Base-by-base conservation (phyloP, 2,797 vertebrate species). In the Carapus acus region DNA sequence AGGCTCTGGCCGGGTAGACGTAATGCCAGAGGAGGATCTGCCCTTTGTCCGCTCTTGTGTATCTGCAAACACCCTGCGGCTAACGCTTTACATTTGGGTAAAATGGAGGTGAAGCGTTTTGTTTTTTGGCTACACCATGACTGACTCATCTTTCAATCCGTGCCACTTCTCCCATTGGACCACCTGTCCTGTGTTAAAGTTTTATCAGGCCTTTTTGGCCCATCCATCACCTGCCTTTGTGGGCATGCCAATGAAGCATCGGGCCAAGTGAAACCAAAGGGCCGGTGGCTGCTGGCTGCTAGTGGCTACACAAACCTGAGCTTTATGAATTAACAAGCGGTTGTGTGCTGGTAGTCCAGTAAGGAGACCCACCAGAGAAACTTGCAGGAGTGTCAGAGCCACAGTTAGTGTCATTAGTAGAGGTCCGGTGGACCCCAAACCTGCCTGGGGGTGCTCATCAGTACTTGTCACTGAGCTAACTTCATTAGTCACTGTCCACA, bases 401-500 rank as follows among this genome's bases (percentile, higher is more conserved):
- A 51, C 61, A 54, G 68, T 67, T 67, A 67, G 59, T 71, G 69
- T 86, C 78, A 83, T 86, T 85, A 83, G 78, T 75, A 56, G 58
- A 12, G 38, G 53, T 65, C 77, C 77, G 44, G 67, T 56, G 69
- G 70, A 77, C 62, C 71, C 68, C 66, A 68, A 65, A 67, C 52
- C 56, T 62, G 83, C 86, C 83, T 21, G 71, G 69, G 85, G 86
- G 75, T 39, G 52, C 81, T 83, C 85, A 88, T 89, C 85, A 83
- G 82, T 90, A 81, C 85, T 88, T 88, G 87, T 88, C 88, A 87
- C 43, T 62, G 48, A 46, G 65, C 66, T 55, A 41, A 59, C 73
- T 77, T 80, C 84, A 89, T 90, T 89, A 88, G 86, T 89, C 87
- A 88, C 73, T 71, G 76, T 82, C 75, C 79, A 80, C 58, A 83